These are phyloP conservation scores for Myotis brandtii DNA, from an alignment of 2,113 vertebrate genomes.

Conservation along the genomic window DNA sequence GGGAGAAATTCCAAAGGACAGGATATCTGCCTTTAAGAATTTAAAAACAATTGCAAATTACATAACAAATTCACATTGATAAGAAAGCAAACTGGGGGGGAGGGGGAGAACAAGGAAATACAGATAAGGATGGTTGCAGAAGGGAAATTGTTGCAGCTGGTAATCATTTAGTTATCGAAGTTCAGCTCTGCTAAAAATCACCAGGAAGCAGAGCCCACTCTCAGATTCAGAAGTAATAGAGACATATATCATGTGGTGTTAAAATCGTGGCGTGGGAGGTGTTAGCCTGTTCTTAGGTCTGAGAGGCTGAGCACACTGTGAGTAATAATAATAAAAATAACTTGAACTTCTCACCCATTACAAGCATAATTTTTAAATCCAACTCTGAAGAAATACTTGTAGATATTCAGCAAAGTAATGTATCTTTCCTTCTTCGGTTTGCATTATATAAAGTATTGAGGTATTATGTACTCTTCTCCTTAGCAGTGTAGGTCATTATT, in stretches of 20 bases:
- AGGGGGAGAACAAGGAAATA: not conserved
- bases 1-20: constrained; percentile 27
- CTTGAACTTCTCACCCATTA: constrained; percentile 74
- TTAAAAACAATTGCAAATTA: not conserved
- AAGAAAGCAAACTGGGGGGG: not conserved
- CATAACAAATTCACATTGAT: not conserved
- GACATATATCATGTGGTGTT: constrained; percentile 43
- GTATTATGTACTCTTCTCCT: not conserved
- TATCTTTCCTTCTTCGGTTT: not conserved
- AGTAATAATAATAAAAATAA: constrained; percentile 75
- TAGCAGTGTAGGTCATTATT: not conserved
- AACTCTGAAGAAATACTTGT: constrained; percentile 10
- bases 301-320: constrained; percentile 36
- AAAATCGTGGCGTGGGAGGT: constrained; percentile 60
- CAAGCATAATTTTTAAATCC: constrained; percentile 30
- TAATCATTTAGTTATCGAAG: constrained; percentile 54
- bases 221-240: constrained; percentile 64
- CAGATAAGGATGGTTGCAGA: not conserved
- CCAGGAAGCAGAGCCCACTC: constrained; percentile 74
- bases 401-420: constrained; percentile 2
- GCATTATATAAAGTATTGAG: not conserved
- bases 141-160: constrained; percentile 21
- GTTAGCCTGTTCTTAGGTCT: constrained; percentile 58
- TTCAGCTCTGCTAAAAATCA: constrained; percentile 48
- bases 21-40: constrained; percentile 23